Evolutionary conservation across 2,113 vertebrate species (phyloP), one percentile per base, ranked within the genome.

Genomic region (Cyanoliseus patagonus): DNA sequence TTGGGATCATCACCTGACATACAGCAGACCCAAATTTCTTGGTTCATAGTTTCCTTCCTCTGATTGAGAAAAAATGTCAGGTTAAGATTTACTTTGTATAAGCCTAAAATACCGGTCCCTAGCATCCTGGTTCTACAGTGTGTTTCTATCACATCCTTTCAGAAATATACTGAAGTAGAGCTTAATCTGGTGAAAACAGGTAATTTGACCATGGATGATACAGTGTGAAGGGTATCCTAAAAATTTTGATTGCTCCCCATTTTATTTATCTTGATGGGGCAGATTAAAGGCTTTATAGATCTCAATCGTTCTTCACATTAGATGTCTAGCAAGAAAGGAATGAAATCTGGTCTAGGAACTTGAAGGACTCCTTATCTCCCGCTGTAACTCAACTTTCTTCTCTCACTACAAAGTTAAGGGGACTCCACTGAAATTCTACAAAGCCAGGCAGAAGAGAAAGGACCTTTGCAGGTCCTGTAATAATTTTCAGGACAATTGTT

Each of bases 231-330:
- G 30, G 51, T 92, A 94, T 91, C 61, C 88, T 90, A 75, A 83
- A 93, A 94, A 83, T 90, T 79, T 33, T 35, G 86, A 89, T 95
- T 92, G 46, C 30, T 87, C 44, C 78, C 28, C 10, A 68, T 83
- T 82, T 57, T 94, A 89, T 94, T 95, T 92, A 90, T 90, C 86
- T 77, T 95, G 76, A 30, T 94, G 67, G 20, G 88, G 68, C 87
- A 96, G 88, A 95, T 97, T 86, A 94, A 81, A 69, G 25, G 23
- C 25, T 84, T 87, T 95, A 88, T 39, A 94, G 80, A 94, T 95
- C 81, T 24, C 30, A 92, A 74, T 96, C 62, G 63, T 81, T 85
- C 19, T 66, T 93, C 74, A 84, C 70, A 52, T 91, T 92, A 79
- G n/a, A 41, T 93, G 51, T 76, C 41, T 41, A n/a, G 68, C 42